These are phyloP conservation scores for Hirudinaria manillensis DNA, from an alignment of 2,888 invertebrate species.

Conservation along the genomic window DNA sequence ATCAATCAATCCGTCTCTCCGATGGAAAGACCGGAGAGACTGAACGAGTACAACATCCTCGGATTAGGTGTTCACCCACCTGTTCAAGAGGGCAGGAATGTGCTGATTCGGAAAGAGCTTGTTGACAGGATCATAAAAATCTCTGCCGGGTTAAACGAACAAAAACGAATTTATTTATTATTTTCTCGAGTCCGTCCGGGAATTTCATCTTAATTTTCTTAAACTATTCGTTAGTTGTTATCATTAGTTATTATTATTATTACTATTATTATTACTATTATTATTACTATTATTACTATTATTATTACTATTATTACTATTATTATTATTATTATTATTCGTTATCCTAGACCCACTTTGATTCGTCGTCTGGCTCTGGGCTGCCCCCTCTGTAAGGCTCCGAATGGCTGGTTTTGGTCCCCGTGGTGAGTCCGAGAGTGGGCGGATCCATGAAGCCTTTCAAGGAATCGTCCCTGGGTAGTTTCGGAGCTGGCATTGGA, in stretches of 20 bases:
- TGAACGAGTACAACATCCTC: too few species aligned
- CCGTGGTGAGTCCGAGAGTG: not conserved
- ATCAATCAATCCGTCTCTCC: too few species aligned
- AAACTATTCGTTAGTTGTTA: not conserved
- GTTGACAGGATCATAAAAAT: conserved; percentile 9
- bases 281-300: not conserved
- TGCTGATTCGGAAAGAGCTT: not conserved
- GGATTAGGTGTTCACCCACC: too few species aligned
- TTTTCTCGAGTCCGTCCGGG: too few species aligned
- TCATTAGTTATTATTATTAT: not conserved
- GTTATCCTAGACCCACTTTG: not conserved
- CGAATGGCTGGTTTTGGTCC: not conserved
- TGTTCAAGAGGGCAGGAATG: conserved; percentile 12
- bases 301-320: not conserved
- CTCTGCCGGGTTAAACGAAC: not conserved
- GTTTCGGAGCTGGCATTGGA: not conserved
- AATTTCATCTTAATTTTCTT: too few species aligned
- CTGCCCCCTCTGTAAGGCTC: not conserved
- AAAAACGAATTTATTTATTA: not conserved
- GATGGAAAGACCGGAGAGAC: too few species aligned
- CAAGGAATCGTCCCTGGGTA: not conserved
- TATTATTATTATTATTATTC: too few species aligned
- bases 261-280: not conserved
- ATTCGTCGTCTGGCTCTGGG: not conserved
- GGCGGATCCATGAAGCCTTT: not conserved